A percentile compares a stretch with the other conserved stretches of the same genome.
phyloP scores from a whole-genome alignment of 2,797 vertebrate species.

The Poeciliopsis paucimaculata region DNA sequence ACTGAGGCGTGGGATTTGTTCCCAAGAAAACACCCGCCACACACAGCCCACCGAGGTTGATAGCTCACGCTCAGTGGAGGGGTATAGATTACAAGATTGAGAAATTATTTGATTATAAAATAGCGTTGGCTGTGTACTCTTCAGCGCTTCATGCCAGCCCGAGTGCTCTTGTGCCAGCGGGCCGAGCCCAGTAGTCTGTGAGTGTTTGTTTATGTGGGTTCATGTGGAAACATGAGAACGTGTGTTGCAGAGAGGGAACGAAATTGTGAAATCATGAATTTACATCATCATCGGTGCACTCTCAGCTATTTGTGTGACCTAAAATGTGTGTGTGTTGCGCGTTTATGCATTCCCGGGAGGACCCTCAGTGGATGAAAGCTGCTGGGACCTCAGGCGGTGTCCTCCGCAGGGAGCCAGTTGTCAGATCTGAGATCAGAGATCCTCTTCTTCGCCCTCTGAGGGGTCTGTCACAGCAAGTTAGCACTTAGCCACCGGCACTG shows the following conservation, averaged over 20 bases:
- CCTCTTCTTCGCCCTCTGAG: constrained; percentile 56
- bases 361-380: constrained; percentile 72
- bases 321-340: constrained; percentile 2
- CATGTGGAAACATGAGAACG: constrained; percentile 2
- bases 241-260: constrained; percentile 34
- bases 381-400: constrained; percentile 66
- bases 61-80: constrained; percentile 45
- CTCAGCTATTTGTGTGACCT: constrained; percentile 5
- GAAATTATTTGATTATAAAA: constrained; percentile 78
- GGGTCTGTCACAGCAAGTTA: constrained; percentile 74
- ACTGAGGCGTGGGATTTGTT: constrained; percentile 48
- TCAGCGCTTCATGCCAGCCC: constrained; percentile 56
- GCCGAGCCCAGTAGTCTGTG: constrained; percentile 24
- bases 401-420: constrained; percentile 70
- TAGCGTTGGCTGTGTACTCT: constrained; percentile 62
- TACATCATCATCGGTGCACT: constrained; percentile 25
- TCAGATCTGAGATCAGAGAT: constrained; percentile 74
- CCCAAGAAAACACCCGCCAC: constrained; percentile 72
- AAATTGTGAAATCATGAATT: constrained; percentile 37
- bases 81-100: constrained; percentile 70
- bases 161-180: constrained; percentile 51
- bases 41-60: constrained; percentile 65
- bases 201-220: constrained; percentile 9
- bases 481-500: constrained; percentile 56
- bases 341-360: constrained; percentile 63